These are phyloP conservation scores for Drosophila rubida DNA, from an alignment of 2,888 invertebrate genomes.

Conservation along the genomic window DNA sequence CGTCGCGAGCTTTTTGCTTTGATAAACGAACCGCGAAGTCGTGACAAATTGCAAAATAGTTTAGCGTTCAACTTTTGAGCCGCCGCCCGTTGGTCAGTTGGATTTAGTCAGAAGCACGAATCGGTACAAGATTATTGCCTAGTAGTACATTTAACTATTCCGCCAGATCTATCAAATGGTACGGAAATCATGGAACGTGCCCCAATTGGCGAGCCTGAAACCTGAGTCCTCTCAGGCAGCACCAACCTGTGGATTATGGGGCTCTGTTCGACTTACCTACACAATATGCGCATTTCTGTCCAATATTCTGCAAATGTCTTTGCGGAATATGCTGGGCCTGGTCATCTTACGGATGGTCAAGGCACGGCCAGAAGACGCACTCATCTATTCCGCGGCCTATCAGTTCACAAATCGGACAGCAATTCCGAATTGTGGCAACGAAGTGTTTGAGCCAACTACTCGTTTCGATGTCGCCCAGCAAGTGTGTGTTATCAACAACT, in stretches of 20 bases:
- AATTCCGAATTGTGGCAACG: constrained; percentile 20
- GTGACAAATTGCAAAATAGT: constrained; percentile 67
- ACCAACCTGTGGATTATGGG: constrained; percentile 61
- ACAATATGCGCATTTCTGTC: constrained; percentile 83
- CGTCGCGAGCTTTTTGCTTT: constrained; percentile 5
- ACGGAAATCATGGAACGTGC: constrained; percentile 59
- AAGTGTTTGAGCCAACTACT: background rate
- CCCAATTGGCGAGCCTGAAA: constrained; percentile 2
- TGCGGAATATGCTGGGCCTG: constrained; percentile 86
- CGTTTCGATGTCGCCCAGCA: constrained; percentile 19
- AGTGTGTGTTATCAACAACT: constrained; percentile 20
- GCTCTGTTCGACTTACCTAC: constrained; percentile 83
- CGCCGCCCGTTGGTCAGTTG: constrained; percentile 9
- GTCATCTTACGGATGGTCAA: constrained; percentile 87
- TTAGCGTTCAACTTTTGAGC: constrained; percentile 25
- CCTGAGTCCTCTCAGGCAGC: background rate
- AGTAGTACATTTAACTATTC: background rate
- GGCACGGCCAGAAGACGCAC: constrained; percentile 63
- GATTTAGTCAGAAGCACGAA: constrained; percentile 12
- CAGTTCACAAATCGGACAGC: background rate
- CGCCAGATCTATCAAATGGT: constrained; percentile 37
- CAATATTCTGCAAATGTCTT: constrained; percentile 81
- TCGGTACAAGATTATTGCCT: background rate
- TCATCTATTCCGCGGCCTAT: background rate
- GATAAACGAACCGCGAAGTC: constrained; percentile 48